These are phyloP conservation scores for Drosophila sordidapex DNA, from an alignment of 2,888 invertebrate genomes.

Conservation along the genomic window DNA sequence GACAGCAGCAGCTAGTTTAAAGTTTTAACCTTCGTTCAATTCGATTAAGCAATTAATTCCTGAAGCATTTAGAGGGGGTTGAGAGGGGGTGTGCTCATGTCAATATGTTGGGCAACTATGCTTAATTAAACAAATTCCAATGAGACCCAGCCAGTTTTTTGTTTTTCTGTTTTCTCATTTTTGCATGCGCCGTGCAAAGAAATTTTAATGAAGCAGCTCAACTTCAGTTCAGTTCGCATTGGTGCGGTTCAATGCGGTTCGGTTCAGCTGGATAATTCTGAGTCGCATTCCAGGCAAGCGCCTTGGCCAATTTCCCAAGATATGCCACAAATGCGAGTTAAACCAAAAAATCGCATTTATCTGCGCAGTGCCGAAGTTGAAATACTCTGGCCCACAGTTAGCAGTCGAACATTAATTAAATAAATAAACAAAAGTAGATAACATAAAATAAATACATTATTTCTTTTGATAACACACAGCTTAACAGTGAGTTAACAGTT, in stretches of 20 bases:
- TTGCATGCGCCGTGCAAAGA: slow-evolving; percentile 39
- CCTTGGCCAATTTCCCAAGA: slow-evolving; percentile 48
- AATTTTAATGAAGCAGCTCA: slow-evolving; percentile 55
- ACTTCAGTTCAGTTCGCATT: background rate
- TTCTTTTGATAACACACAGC: too few relatives aligned
- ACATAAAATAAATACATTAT: background rate
- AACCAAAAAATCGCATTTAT: background rate
- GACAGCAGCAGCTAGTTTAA: slow-evolving; percentile 50
- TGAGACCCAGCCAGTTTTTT: slow-evolving; percentile 9
- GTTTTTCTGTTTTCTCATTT: slow-evolving; percentile 23
- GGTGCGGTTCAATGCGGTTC: slow-evolving; percentile 3
- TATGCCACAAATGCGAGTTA: slow-evolving; percentile 26
- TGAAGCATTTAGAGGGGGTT: background rate
- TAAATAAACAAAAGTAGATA: too few relatives aligned
- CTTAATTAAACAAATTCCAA: slow-evolving; percentile 81
- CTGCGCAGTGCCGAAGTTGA: background rate
- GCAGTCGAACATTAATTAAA: background rate
- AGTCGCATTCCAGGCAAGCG: slow-evolving; percentile 21
- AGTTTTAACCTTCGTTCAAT: slow-evolving; percentile 47
- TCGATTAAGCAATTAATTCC: slow-evolving; percentile 67
- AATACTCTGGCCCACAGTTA: background rate
- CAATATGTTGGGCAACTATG: slow-evolving; percentile 46
- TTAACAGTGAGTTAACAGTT: too few relatives aligned
- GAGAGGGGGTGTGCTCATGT: slow-evolving; percentile 22
- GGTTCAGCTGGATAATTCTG: slow-evolving; percentile 15